phyloP scores from a whole-genome alignment of 2,888 invertebrate species.

The Nebria brevicollis region DNA sequence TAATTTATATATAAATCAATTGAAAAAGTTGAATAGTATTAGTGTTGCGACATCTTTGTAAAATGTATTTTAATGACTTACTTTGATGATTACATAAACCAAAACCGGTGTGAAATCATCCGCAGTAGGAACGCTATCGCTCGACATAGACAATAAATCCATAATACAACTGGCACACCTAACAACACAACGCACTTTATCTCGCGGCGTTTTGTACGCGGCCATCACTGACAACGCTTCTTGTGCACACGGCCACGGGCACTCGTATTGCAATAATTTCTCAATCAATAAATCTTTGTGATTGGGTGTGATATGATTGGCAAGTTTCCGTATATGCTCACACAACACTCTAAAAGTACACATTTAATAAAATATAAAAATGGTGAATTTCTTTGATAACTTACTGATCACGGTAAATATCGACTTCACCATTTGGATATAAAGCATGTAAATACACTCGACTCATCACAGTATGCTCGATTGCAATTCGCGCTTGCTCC shows the following conservation, averaged over 20 bases:
- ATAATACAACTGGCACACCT: conserved; percentile 93
- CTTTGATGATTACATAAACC: conserved; percentile 95
- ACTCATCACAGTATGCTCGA: conserved; percentile 92
- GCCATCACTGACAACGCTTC: conserved; percentile 87
- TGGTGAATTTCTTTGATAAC: conserved; percentile 55
- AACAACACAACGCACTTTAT: conserved; percentile 82
- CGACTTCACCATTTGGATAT: conserved; percentile 97
- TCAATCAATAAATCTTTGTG: conserved; percentile 86
- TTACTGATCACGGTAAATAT: conserved; percentile 89
- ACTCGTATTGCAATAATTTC: conserved; percentile 86
- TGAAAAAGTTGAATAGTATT: not conserved
- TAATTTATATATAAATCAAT: conserved; percentile 56
- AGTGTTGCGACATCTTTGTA: not conserved
- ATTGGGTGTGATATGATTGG: conserved; percentile 77
- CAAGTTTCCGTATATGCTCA: conserved; percentile 88
- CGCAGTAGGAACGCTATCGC: conserved; percentile 83
- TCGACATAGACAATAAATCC: conserved; percentile 89
- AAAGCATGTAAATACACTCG: conserved; percentile 91
- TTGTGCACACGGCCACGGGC: conserved; percentile 96
- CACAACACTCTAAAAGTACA: conserved; percentile 75
- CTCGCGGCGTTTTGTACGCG: conserved; percentile 89
- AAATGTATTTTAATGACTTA: conserved; percentile 57
- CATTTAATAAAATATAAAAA: not conserved
- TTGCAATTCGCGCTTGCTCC: conserved; percentile 80
- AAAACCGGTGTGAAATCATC: conserved; percentile 97